Evolutionary conservation across 2,888 invertebrate genomes (phyloP), one percentile per base, ranked within the genome.

Genomic region (Metopia argyrocephala): DNA sequence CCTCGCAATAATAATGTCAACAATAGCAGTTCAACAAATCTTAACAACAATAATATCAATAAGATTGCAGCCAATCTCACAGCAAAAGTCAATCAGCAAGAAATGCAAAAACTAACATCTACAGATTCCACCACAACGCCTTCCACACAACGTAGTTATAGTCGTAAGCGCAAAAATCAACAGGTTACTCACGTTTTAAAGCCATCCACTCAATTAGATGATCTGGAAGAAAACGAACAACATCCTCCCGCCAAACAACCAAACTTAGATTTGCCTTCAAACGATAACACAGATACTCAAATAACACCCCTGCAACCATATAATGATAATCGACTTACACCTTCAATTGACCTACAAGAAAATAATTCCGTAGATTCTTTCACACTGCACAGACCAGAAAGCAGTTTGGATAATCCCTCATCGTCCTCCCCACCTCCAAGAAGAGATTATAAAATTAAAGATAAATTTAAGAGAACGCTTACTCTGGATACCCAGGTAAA

Each of bases 391-490:
- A 82, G 84, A 50, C 83, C 84, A 23, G 78, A 75, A 18, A 83
- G 83, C 62, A 78, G 82, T 68, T 73, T 80, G 52, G 76, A 73
- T 59, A 76, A 68, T 48, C 74, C 69, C 3, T 80, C 87, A 25
- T 86, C 86, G 15, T 86, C 87, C 7, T 88, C 88, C 45, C 88
- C 87, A 52, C 88, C 87, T 18, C 88, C 86, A 52, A 85, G 86
- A 50, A 87, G 88, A 31, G 91, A 90, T 75, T 90, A 85, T 80
- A 90, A 90, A 82, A 87, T 90, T 71, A 90, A 89, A 84, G 89
- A 89, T 73, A 90, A 90, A 76, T 89, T 90, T 52, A 90, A 90
- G 80, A 86, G 90, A 38, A 89, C 90, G 1, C 79, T 88, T 2
- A 90, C 89, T 69, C 82, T 89, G 59, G 89, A 89, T 52, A 84